These are phyloP conservation scores for Apamea anceps DNA, from an alignment of 2,888 invertebrate genomes.

Conservation along the genomic window DNA sequence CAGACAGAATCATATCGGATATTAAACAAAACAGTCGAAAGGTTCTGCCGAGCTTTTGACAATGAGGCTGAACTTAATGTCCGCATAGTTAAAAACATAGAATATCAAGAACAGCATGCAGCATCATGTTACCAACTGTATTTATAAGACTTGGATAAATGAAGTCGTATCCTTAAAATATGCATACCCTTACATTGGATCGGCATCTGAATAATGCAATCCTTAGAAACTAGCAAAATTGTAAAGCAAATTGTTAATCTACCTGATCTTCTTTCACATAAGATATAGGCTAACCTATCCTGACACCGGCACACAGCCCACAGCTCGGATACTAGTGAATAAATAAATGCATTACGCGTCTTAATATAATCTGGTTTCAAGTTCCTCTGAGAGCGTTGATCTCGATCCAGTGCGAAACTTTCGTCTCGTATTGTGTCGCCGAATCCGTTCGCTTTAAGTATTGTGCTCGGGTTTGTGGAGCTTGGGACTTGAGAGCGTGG, in stretches of 20 bases:
- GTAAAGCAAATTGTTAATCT: not conserved
- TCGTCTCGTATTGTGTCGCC: constrained; percentile 53
- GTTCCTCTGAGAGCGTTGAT: constrained; percentile 58
- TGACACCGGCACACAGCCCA: constrained; percentile 6
- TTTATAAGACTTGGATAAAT: no score
- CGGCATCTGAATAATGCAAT: not conserved
- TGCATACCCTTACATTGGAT: not conserved
- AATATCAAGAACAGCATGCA: no score
- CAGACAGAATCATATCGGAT: not conserved
- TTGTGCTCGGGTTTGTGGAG: constrained; percentile 15
- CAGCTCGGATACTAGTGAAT: constrained; percentile 32
- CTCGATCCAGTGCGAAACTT: constrained; percentile 50
- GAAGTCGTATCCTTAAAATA: not conserved
- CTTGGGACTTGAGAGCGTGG: not conserved
- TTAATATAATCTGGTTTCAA: constrained; percentile 63
- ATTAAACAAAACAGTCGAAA: not conserved
- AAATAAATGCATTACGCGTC: constrained; percentile 55
- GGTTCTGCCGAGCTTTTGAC: not conserved
- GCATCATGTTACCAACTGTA: no score
- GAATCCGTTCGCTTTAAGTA: constrained; percentile 19
- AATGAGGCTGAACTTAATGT: not conserved
- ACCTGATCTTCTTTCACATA: not conserved
- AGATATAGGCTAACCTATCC: constrained; percentile 17
- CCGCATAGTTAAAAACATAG: no score
- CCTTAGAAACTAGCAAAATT: not conserved